phyloP scores from a whole-genome alignment of 2,888 invertebrate species.

The Heteromyza rotundicornis region DNA sequence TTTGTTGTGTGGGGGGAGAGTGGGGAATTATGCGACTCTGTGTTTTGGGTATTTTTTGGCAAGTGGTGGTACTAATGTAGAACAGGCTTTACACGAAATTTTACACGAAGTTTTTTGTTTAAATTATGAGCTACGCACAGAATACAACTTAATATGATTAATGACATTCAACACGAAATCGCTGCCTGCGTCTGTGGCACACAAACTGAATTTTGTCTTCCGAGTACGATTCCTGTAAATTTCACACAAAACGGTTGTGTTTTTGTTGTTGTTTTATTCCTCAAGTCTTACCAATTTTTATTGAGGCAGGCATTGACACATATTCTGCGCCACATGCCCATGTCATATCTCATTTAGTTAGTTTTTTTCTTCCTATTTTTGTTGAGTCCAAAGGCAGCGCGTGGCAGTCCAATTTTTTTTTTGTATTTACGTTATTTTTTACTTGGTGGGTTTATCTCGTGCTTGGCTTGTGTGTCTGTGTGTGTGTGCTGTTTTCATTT shows the following conservation, averaged over 20 bases:
- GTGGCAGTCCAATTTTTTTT: background rate
- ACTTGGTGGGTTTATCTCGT: background rate
- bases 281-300: background rate
- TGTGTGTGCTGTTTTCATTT: too few relatives aligned
- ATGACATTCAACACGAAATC: conserved; percentile 49
- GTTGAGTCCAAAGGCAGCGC: background rate
- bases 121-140: background rate
- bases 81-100: too few relatives aligned
- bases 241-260: background rate
- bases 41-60: too few relatives aligned
- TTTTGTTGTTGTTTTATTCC: background rate
- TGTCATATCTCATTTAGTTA: background rate
- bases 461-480: background rate
- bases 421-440: background rate
- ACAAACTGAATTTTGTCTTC: background rate
- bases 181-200: background rate
- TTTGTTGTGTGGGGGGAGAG: too few relatives aligned
- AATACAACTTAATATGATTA: conserved; percentile 53
- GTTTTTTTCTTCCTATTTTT: background rate
- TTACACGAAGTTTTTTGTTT: background rate
- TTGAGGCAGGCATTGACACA: conserved; percentile 6
- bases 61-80: too few relatives aligned
- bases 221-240: background rate
- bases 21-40: too few relatives aligned
- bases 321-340: background rate